Evolutionary conservation across 2,888 invertebrate genomes (phyloP).

Genomic region (Stomorhina lunata): DNA sequence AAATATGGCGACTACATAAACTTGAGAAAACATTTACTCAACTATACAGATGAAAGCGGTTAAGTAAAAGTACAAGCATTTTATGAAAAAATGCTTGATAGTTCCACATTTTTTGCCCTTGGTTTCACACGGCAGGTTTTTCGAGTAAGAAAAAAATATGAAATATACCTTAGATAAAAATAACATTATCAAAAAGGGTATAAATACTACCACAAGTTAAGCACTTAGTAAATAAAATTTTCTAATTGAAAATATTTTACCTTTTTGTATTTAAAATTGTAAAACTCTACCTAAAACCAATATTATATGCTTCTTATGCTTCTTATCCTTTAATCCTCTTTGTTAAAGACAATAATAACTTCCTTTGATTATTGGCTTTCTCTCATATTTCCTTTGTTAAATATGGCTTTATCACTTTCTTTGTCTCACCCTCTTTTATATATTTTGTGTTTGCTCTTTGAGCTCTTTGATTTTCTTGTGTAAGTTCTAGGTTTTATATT

Average conservation of each 20-base stretch:
- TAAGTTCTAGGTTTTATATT: neutral
- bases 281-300: too few species aligned
- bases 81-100: neutral
- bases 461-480: neutral
- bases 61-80: neutral
- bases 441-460: neutral
- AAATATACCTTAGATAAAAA: too few species aligned
- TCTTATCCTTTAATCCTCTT: neutral
- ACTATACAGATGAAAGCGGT: too few species aligned
- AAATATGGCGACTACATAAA: neutral
- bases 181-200: too few species aligned
- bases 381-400: neutral
- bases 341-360: neutral
- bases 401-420: neutral
- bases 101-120: neutral
- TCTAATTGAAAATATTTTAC: too few species aligned
- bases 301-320: neutral
- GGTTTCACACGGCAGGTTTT: neutral
- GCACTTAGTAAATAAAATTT: too few species aligned
- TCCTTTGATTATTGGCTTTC: neutral
- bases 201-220: too few species aligned
- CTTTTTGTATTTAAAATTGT: too few species aligned
- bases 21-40: constrained; percentile 1
- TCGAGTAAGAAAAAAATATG: neutral
- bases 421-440: neutral